Evolutionary conservation across 2,113 vertebrate genomes (phyloP).

Genomic region (Pteronura brasiliensis): DNA sequence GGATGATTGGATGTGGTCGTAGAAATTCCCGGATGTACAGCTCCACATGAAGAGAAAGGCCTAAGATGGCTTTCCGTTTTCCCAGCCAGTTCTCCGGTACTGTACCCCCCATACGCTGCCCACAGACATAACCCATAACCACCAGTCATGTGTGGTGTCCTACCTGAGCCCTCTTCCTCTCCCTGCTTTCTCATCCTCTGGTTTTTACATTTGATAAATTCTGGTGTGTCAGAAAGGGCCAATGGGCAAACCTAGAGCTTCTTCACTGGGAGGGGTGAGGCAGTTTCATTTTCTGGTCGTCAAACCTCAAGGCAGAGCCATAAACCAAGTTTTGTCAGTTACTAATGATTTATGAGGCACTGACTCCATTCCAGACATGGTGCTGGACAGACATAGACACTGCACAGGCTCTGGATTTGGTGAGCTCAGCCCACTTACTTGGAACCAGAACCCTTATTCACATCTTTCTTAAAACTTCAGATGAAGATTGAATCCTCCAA

Average conservation of each 20-base stretch:
- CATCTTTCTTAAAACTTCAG: conserved; percentile 32
- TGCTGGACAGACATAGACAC: not conserved
- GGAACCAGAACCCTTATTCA: conserved; percentile 11
- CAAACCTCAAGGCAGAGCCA: not conserved
- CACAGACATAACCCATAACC: not conserved
- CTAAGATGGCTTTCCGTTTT: not conserved
- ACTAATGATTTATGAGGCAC: conserved; percentile 18
- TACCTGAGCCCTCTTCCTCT: not conserved
- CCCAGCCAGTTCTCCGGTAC: not conserved
- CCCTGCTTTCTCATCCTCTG: not conserved
- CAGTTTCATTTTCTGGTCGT: not conserved
- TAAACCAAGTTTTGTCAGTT: conserved; percentile 16
- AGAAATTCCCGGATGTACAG: not conserved
- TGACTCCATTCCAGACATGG: not conserved
- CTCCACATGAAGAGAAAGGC: not conserved
- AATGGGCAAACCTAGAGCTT: not conserved
- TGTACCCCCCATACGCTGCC: too few relatives aligned
- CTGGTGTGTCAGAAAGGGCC: not conserved
- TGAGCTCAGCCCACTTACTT: not conserved
- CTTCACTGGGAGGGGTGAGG: not conserved
- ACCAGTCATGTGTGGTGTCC: fast-evolving
- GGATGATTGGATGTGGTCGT: not conserved
- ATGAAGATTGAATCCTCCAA: not conserved
- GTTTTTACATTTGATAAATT: not conserved
- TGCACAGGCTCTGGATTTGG: not conserved